Evolutionary conservation across 1,140 invertebrate species (phyloP).

Genomic region (Monochamus saltuarius): DNA sequence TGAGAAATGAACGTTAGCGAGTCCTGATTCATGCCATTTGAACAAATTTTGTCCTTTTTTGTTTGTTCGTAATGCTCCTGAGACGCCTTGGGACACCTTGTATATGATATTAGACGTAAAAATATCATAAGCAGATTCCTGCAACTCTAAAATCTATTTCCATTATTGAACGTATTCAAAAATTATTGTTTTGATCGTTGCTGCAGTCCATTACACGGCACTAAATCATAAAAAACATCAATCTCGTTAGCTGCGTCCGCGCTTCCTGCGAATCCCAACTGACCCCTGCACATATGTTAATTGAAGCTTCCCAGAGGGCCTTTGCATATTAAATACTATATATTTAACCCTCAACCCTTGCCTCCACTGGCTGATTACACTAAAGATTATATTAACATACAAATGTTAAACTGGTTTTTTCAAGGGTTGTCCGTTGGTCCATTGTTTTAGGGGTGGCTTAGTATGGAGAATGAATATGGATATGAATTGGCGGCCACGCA

Average conservation of each 20-base stretch:
- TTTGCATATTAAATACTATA: constrained; percentile 27
- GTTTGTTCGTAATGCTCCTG: too few species aligned
- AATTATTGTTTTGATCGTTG: too few species aligned
- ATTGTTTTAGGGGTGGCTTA: constrained; percentile 9
- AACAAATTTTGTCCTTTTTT: too few species aligned
- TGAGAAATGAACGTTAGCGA: too few species aligned
- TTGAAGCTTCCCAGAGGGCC: constrained; percentile 17
- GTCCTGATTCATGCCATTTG: too few species aligned
- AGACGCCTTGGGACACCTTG: too few species aligned
- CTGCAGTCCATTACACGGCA: too few species aligned
- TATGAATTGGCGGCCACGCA: constrained; percentile 6
- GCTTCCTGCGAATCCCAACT: constrained; percentile 27
- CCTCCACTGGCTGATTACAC: not conserved
- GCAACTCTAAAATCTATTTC: too few species aligned
- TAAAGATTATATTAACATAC: constrained; percentile 12
- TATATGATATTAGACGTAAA: too few species aligned
- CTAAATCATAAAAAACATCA: too few species aligned
- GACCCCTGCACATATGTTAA: constrained; percentile 36
- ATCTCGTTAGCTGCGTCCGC: not conserved
- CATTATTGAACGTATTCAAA: too few species aligned
- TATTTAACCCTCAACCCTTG: constrained; percentile 5
- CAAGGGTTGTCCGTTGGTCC: constrained; percentile 16
- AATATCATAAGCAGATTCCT: too few species aligned
- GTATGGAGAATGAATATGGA: not conserved
- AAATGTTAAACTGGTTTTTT: constrained; percentile 16